Base-by-base conservation (phyloP, 2,888 invertebrate genomes). In the Galerucella pusilla region DNA sequence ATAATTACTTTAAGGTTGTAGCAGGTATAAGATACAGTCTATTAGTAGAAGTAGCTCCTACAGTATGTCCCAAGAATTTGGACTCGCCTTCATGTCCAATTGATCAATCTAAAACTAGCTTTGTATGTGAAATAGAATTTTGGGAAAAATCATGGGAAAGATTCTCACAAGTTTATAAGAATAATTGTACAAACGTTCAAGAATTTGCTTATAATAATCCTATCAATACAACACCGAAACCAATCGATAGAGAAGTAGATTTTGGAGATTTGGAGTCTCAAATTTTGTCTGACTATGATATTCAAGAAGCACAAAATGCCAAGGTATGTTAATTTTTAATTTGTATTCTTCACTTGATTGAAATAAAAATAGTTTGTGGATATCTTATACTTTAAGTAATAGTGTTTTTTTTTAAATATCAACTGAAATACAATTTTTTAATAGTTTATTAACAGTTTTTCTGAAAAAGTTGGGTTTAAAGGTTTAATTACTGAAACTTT, bases 61-160 rank as follows among this genome's bases (percentile, higher is more conserved):
- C 83, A 25, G 69, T 75, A 25, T 85, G 85, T 57, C 46, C 74
- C 10, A 84, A 83, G 75, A 74, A 88, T 89, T 68, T 87, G 84
- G 75, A 78, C 14, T 3, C 72, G 0, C 70, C 71, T 60, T 16
- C 10, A 3, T 92, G 91, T 82, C 83, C 87, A 10, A 80, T 85
- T 79, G 81, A 82, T 69, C 66, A 72, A 0, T 80, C 82, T 42
- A 81, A 75, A 57, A 78, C 75, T 16, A 74, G 79, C 78, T 85
- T 75, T 79, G 82, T 70, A 9, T 94, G 94, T 84, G 90, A 90
- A 79, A 85, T 94, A 77, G 89, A 90, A 25, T 90, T 92, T 81
- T 85, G 92, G 73, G 92, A 93, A 84, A 91, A 92, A 82, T 92
- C 92, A 1, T 93, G 93, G 93, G 84, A 91, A 42, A 89, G 89